Evolutionary conservation across 1,140 invertebrate genomes (phyloP).

Genomic region (Drosophila virilis): DNA sequence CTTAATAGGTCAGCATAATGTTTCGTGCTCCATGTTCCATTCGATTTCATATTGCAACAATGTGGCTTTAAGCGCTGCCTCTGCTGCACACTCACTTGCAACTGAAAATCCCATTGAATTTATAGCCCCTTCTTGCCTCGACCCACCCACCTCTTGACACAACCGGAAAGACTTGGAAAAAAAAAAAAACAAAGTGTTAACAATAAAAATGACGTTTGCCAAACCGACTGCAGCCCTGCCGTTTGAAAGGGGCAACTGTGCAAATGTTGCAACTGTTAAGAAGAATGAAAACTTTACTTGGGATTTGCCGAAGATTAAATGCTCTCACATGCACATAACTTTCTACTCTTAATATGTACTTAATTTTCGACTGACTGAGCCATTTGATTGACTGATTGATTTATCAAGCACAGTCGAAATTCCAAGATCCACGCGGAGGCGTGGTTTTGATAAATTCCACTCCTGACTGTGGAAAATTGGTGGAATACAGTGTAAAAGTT

Average conservation of each 20-base stretch:
- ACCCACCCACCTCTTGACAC: not conserved
- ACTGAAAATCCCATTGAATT: conserved; percentile 51
- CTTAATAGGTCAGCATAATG: too few relatives aligned
- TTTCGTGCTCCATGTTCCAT: conserved; percentile 1
- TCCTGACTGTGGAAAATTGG: too few relatives aligned
- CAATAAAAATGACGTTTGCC: conserved; percentile 51
- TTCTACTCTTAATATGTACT: too few relatives aligned
- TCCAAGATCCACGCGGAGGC: too few relatives aligned
- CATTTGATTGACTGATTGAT: too few relatives aligned
- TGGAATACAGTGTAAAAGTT: too few relatives aligned
- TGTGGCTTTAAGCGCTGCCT: conserved; percentile 27
- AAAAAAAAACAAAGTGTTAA: conserved; percentile 45
- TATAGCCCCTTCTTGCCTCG: not conserved
- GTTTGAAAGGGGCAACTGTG: not conserved
- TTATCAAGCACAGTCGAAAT: too few relatives aligned
- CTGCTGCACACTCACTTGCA: conserved; percentile 38
- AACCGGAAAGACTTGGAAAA: not conserved
- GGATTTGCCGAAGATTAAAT: not conserved
- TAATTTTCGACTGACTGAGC: too few relatives aligned
- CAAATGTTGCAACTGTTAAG: conserved; percentile 4
- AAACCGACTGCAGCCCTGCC: not conserved
- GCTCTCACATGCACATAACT: not conserved
- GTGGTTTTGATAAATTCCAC: too few relatives aligned
- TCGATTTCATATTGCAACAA: conserved; percentile 63
- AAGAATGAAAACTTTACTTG: not conserved